A percentile compares a stretch with the other conserved stretches of the same genome.
Conservation (phyloP, 2,113 vertebrate species). For the Chrysochloris asiatica region DNA sequence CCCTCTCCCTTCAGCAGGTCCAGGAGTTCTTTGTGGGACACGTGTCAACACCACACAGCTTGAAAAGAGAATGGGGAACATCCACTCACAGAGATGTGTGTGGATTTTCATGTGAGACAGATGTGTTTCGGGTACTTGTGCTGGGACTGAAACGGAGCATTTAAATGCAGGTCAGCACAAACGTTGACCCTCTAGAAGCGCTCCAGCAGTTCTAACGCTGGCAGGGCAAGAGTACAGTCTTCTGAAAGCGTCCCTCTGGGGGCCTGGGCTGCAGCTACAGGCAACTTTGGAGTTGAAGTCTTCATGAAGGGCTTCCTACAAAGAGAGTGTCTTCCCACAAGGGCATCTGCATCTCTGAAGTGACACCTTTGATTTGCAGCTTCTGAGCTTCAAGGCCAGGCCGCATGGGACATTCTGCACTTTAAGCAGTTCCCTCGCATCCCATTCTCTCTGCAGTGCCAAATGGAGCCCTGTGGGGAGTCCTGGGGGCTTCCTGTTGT, state of each 20-base stretch:
- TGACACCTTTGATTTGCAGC: not conserved
- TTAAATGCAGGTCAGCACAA: constrained; percentile 32
- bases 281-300: not conserved
- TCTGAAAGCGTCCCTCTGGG: not conserved
- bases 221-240: not conserved
- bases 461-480: not conserved
- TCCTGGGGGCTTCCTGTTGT: not conserved
- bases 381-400: constrained; percentile 13
- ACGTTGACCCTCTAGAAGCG: not conserved
- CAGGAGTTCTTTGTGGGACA: not conserved
- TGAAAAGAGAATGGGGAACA: fast-evolving
- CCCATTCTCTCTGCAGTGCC: not conserved
- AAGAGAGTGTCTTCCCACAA: not conserved
- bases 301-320: constrained; percentile 38
- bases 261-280: not conserved
- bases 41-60: not conserved
- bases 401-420: not conserved
- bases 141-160: constrained; percentile 18
- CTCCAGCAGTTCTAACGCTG: constrained; percentile 34
- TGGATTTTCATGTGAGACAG: not conserved
- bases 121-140: fast-evolving
- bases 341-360: constrained; percentile 48
- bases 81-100: not conserved
- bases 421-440: not conserved
- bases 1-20: not conserved